Percentiles rank a stretch among this genome's conserved stretches.
These are phyloP conservation scores for Balanococcus diminutus DNA, from an alignment of 2,888 invertebrate species.

Conservation along the genomic window DNA sequence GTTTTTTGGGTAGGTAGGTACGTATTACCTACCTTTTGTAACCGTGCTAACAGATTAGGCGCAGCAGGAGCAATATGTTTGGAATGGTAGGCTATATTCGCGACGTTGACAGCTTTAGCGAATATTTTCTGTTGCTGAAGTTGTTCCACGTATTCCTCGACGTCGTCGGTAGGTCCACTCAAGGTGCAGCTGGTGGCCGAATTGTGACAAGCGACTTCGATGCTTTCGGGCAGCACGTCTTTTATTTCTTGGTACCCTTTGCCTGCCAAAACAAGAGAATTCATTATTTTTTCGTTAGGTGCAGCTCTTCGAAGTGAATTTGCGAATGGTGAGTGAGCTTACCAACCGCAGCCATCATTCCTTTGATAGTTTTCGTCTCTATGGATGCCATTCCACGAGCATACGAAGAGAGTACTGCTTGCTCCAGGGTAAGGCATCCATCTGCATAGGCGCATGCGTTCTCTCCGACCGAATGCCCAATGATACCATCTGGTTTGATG, in stretches of 20 bases:
- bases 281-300: too few species aligned
- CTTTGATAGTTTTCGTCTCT: slow-evolving; percentile 62
- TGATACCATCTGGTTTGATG: too few species aligned
- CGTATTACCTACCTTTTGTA: slow-evolving; percentile 67
- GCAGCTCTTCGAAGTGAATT: too few species aligned
- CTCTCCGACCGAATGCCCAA: too few species aligned
- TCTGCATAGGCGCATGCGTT: slow-evolving; percentile 72
- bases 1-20: too few species aligned
- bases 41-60: slow-evolving; percentile 69
- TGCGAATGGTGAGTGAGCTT: background rate
- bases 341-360: slow-evolving; percentile 67
- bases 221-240: slow-evolving; percentile 64
- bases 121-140: slow-evolving; percentile 74
- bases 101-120: slow-evolving; percentile 81
- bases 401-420: slow-evolving; percentile 68
- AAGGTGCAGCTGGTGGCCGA: slow-evolving; percentile 77
- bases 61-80: slow-evolving; percentile 78
- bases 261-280: too few species aligned
- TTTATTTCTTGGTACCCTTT: slow-evolving; percentile 59
- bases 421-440: slow-evolving; percentile 68
- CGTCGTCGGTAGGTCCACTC: slow-evolving; percentile 73
- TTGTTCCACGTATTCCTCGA: slow-evolving; percentile 71
- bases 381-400: slow-evolving; percentile 65
- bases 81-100: slow-evolving; percentile 90
- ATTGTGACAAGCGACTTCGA: slow-evolving; percentile 82